phyloP scores from a whole-genome alignment of 2,888 invertebrate species.

The Parapristionchus giblindavisi region DNA sequence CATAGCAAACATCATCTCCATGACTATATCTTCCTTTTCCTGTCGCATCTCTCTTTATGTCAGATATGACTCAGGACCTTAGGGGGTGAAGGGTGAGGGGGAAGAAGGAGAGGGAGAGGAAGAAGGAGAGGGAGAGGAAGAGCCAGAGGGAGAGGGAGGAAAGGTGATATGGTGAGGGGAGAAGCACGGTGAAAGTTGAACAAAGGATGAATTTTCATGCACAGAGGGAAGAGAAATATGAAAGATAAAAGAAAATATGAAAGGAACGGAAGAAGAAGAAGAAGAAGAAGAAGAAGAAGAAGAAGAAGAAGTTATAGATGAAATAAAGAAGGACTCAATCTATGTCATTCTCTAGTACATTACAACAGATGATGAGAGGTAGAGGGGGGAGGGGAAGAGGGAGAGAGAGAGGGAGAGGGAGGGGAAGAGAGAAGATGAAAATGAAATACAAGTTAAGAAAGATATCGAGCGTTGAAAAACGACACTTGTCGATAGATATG shows the following conservation, averaged over 20 bases:
- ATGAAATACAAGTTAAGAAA: not conserved
- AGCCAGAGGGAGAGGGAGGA: not conserved
- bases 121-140: not conserved
- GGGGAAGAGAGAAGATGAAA: conserved; percentile 1
- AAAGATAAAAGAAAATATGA: not conserved
- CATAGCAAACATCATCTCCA: too few relatives aligned
- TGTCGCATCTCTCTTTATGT: too few relatives aligned
- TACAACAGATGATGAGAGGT: too few relatives aligned
- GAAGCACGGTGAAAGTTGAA: not conserved
- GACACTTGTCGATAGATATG: too few relatives aligned
- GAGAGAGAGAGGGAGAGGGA: conserved; percentile 23
- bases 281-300: conserved; percentile 21
- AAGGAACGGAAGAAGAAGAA: not conserved
- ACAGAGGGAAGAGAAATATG: not conserved
- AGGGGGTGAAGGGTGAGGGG: too few relatives aligned
- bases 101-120: conserved; percentile 3
- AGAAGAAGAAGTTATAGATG: conserved; percentile 22
- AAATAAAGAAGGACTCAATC: too few relatives aligned
- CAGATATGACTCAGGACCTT: too few relatives aligned
- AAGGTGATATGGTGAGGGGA: not conserved
- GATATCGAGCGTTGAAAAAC: too few relatives aligned
- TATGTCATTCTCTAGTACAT: too few relatives aligned
- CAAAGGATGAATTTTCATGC: not conserved
- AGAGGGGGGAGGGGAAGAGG: conserved; percentile 23
- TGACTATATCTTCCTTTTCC: too few relatives aligned